Conservation (phyloP, 92 coral and sea anemone genomes). For the Bergia sp. region DNA sequence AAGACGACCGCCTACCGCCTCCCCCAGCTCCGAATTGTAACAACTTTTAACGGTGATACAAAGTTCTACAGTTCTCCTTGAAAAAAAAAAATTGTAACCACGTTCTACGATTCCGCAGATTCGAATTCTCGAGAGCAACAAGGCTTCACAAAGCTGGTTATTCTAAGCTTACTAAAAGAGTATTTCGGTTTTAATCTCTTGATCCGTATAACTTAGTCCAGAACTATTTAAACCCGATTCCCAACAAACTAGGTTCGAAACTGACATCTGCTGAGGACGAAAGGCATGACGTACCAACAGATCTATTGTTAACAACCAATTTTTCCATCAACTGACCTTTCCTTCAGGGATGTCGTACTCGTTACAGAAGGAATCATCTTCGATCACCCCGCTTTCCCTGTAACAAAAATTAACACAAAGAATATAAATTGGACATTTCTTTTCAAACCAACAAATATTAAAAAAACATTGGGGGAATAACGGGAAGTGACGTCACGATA, state of each 20-base stretch:
- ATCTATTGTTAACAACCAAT: not conserved
- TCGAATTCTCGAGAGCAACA: no score
- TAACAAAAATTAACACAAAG: constrained; percentile 8
- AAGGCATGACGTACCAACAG: not conserved
- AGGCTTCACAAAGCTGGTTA: no score
- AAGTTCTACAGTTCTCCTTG: no score
- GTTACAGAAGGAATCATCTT: constrained; percentile 89
- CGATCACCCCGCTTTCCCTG: constrained; percentile 99
- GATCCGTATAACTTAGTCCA: no score
- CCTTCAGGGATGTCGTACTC: constrained; percentile 91
- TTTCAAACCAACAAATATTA: not conserved
- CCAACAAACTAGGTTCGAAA: not conserved
- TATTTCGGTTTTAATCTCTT: no score
- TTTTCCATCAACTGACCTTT: constrained; percentile 68
- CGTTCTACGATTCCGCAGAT: no score
- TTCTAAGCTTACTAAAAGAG: no score
- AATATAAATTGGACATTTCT: not conserved
- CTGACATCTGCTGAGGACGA: no score
- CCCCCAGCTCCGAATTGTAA: no score
- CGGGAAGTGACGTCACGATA: not conserved
- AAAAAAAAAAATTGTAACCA: no score
- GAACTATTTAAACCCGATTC: not conserved
- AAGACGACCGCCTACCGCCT: no score
- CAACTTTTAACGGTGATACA: no score
- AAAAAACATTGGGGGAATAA: not conserved